Percentiles rank a stretch among this genome's conserved stretches.
These are phyloP conservation scores for Haliclona indistincta DNA, from an alignment of 37 sponge, comb jelly and placozoan genomes.

Conservation along the genomic window DNA sequence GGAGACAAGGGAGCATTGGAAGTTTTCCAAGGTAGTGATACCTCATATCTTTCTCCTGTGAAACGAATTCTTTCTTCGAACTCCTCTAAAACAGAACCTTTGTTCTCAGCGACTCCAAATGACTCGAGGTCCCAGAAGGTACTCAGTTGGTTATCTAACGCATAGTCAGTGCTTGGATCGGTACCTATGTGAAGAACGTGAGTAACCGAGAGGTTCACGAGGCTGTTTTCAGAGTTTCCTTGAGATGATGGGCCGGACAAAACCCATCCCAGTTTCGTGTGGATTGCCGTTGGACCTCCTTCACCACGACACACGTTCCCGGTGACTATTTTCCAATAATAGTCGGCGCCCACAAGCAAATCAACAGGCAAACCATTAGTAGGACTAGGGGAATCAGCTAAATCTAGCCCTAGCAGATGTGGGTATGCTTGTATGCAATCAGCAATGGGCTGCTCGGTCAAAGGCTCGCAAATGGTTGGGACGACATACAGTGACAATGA, in stretches of 20 bases:
- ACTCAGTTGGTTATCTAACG: background rate
- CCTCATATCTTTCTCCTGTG: constrained; percentile 7
- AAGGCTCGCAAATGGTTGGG: too few relatives aligned
- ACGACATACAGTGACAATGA: too few relatives aligned
- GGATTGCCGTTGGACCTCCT: constrained; percentile 9
- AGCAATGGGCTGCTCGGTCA: too few relatives aligned
- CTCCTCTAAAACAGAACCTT: background rate
- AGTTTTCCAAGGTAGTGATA: constrained; percentile 9
- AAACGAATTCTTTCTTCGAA: background rate
- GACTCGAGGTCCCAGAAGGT: constrained; percentile 19
- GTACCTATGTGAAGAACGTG: constrained; percentile 10
- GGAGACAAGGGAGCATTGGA: background rate
- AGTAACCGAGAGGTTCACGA: background rate
- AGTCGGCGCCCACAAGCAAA: too few relatives aligned
- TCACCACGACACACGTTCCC: background rate
- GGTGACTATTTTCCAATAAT: too few relatives aligned
- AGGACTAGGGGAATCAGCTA: too few relatives aligned
- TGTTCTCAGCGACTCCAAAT: background rate
- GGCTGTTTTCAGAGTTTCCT: background rate
- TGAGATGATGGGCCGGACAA: constrained; percentile 1
- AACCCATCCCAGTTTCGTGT: constrained; percentile 14
- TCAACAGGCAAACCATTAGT: too few relatives aligned
- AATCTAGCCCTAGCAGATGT: too few relatives aligned
- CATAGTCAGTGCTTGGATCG: background rate
- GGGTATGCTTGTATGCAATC: too few relatives aligned